Evolutionary conservation across 2,797 vertebrate species (phyloP), one percentile per base, ranked within the genome.

Genomic region (Lithobates sylvaticus): DNA sequence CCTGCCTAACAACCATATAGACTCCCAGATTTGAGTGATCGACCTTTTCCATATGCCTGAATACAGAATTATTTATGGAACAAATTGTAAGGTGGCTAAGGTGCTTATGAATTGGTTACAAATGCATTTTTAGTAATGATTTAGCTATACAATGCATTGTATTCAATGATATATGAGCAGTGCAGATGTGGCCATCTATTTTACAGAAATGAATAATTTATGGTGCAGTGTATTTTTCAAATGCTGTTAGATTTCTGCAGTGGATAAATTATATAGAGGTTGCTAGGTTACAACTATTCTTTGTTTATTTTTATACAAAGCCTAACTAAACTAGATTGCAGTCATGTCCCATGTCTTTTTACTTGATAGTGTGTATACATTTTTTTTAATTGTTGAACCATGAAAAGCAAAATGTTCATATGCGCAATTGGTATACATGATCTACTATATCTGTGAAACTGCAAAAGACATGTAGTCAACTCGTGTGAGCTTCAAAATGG

Each of bases 281-380:
- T 97, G 93, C 95, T 96, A 96, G 95, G 96, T 95, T 96, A 96
- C 95, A 94, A 91, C 90, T 90, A 90, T 90, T 93, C 21, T 47
- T 65, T 73, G 44, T 86, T 78, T 83, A 94, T 93, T 78, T 87
- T 94, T 93, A 94, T 91, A 93, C 90, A 93, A 84, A 89, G 90
- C 92, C 93, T 93, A 94, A 93, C 78, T 93, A 93, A 97, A 94
- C 91, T 94, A 94, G 93, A 75, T 86, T 67, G 85, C 26, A 88
- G 64, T 68, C 65, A 87, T 89, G 90, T 89, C 88, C 89, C 90
- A 85, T 92, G 86, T 18, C 39, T 69, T 23, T n/a, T 50, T 68
- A 32, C 15, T 10, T 42, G 27, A 29, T 27, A 18, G 21, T 1
- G 3, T 50, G 26, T 1, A 44, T 54, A 10, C 12, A 44, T 18